Conservation (phyloP, 2,797 vertebrate genomes). For the Clamator glandarius region DNA sequence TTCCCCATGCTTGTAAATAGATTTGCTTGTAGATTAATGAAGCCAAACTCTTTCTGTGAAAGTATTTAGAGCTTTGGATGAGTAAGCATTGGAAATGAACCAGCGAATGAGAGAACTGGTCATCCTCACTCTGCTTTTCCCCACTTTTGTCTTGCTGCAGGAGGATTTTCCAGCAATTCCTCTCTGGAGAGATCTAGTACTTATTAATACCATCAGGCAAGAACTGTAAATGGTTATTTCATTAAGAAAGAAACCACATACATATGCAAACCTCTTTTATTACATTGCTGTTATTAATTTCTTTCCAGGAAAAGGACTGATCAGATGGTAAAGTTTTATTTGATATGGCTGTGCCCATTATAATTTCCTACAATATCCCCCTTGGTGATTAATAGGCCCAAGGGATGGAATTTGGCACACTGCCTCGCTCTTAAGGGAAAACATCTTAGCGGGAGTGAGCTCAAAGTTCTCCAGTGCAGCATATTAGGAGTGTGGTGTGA, state of each 20-base stretch:
- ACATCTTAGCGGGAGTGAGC: not conserved
- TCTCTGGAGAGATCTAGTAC: not conserved
- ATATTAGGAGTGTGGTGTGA: not conserved
- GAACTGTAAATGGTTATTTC: not conserved
- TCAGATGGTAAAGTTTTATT: not conserved
- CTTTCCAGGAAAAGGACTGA: not conserved
- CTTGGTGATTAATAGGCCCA: not conserved
- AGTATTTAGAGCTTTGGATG: slow-evolving; percentile 10
- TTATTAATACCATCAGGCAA: not conserved
- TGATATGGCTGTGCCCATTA: not conserved
- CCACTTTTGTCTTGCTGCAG: not conserved
- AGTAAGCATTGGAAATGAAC: slow-evolving; percentile 4
- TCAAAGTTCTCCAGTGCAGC: not conserved
- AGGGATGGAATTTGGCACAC: not conserved
- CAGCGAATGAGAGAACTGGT: not conserved
- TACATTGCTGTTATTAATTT: not conserved
- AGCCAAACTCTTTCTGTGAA: not conserved
- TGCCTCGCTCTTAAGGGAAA: not conserved
- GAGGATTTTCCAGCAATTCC: slow-evolving; percentile 1
- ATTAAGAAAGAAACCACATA: not conserved
- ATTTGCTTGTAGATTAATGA: not conserved
- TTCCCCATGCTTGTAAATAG: not conserved
- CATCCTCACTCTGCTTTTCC: not conserved
- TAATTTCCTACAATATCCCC: not conserved
- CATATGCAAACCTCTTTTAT: not conserved